Evolutionary conservation across 2,113 vertebrate species (phyloP).

Genomic region (Callorhinus ursinus): DNA sequence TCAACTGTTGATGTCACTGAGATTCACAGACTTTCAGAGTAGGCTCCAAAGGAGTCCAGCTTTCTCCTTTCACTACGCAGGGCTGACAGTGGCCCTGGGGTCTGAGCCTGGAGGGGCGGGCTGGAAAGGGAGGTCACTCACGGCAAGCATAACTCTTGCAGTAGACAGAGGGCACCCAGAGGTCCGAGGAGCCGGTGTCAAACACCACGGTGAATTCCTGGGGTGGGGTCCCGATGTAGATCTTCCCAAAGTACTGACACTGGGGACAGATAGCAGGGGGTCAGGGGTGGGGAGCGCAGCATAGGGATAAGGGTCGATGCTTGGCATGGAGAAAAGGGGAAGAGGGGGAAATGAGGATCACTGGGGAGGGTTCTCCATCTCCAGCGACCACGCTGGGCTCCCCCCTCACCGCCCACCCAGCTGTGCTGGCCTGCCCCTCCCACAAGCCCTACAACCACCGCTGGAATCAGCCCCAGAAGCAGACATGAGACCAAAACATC

Average conservation of each 20-base stretch:
- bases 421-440: not conserved
- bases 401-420: too few relatives aligned
- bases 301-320: fast-evolving
- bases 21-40: not conserved
- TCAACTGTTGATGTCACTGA: not conserved
- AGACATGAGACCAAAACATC: too few relatives aligned
- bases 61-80: not conserved
- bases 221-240: slow-evolving; percentile 82
- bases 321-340: fast-evolving
- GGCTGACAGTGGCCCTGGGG: not conserved
- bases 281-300: not conserved
- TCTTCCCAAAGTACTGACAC: slow-evolving; percentile 86
- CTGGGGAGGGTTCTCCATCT: not conserved
- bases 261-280: slow-evolving; percentile 5
- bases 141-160: slow-evolving; percentile 85
- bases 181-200: slow-evolving; percentile 87
- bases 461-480: not conserved
- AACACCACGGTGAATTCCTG: slow-evolving; percentile 88
- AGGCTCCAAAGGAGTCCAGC: not conserved
- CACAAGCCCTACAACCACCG: not conserved
- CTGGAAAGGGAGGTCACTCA: slow-evolving; percentile 66
- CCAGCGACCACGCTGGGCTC: fast-evolving
- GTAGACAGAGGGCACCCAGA: slow-evolving; percentile 88
- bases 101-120: fast-evolving
- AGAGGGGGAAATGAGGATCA: fast-evolving